A percentile compares a stretch with the other conserved stretches of the same genome.
Conservation (phyloP, 1,140 invertebrate species). For the Drosophila pallidifrons region DNA sequence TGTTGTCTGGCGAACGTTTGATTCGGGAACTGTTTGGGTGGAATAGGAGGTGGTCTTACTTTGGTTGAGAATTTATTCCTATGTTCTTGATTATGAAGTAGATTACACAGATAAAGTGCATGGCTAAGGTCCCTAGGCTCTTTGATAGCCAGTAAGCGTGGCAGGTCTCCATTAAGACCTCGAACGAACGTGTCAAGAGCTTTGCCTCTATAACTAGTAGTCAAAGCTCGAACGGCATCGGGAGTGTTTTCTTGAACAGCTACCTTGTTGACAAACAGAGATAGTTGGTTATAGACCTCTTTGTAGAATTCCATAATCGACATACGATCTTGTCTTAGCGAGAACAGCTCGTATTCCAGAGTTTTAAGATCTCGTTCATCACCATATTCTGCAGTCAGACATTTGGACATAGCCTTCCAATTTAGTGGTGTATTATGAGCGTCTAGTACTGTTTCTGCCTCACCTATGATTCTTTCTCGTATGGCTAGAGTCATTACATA, state of each 20-base stretch:
- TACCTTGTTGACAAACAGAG: background rate
- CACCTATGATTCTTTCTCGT: background rate
- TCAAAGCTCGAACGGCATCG: background rate
- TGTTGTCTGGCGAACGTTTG: no score
- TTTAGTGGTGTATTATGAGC: background rate
- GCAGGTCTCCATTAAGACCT: background rate
- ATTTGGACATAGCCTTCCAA: no score
- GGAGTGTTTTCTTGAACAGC: background rate
- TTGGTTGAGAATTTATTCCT: conserved; percentile 6
- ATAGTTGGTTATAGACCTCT: background rate
- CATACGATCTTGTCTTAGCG: no score
- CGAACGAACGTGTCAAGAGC: no score
- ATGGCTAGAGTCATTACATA: no score
- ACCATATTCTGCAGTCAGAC: background rate
- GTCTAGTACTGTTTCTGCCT: background rate
- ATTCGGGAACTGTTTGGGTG: conserved; percentile 3
- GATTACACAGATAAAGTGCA: conserved; percentile 9
- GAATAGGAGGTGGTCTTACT: conserved; percentile 1
- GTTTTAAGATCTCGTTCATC: no score
- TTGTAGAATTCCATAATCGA: no score
- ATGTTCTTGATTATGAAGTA: conserved; percentile 21
- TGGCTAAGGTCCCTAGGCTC: conserved; percentile 27
- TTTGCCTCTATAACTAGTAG: no score
- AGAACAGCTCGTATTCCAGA: no score
- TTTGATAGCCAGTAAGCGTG: conserved; percentile 23